A percentile compares a stretch with the other conserved stretches of the same genome.
These are phyloP conservation scores for Eumacrocentrus americanus DNA, from an alignment of 2,888 invertebrate species.

Conservation along the genomic window DNA sequence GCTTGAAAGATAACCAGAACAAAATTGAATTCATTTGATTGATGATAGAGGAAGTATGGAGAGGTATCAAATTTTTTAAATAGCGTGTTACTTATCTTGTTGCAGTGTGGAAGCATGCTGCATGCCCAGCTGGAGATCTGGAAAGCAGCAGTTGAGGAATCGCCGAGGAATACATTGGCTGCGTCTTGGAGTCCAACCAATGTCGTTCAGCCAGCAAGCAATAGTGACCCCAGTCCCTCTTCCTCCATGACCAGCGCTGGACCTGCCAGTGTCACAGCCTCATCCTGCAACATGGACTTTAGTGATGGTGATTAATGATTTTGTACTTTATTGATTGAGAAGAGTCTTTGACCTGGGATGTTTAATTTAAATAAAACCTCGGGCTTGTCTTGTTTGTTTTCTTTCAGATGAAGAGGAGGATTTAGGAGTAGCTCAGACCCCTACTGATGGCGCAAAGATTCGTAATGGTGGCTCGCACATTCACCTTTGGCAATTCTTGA, in stretches of 20 bases:
- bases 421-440: constrained; percentile 42
- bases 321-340: constrained; percentile 9
- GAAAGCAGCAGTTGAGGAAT: constrained; percentile 76
- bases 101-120: constrained; percentile 81
- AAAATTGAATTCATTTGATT: not conserved
- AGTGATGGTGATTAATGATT: constrained; percentile 70
- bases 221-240: constrained; percentile 49
- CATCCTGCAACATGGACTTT: constrained; percentile 66
- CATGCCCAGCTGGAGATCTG: constrained; percentile 90
- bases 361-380: not conserved
- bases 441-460: constrained; percentile 42
- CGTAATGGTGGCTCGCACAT: constrained; percentile 81
- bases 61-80: not conserved
- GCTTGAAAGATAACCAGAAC: not conserved
- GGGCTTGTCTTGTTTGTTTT: constrained; percentile 42
- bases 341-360: constrained; percentile 15
- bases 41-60: not conserved
- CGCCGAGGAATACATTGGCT: constrained; percentile 63
- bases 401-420: constrained; percentile 71
- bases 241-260: constrained; percentile 45
- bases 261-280: constrained; percentile 48
- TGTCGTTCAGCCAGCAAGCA: constrained; percentile 49
- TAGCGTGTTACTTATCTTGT: constrained; percentile 34
- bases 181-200: constrained; percentile 56
- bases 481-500: constrained; percentile 98